Evolutionary conservation across 1,140 invertebrate species (phyloP), one percentile per base, ranked within the genome.

Genomic region (Pseudomyrmex gracilis): DNA sequence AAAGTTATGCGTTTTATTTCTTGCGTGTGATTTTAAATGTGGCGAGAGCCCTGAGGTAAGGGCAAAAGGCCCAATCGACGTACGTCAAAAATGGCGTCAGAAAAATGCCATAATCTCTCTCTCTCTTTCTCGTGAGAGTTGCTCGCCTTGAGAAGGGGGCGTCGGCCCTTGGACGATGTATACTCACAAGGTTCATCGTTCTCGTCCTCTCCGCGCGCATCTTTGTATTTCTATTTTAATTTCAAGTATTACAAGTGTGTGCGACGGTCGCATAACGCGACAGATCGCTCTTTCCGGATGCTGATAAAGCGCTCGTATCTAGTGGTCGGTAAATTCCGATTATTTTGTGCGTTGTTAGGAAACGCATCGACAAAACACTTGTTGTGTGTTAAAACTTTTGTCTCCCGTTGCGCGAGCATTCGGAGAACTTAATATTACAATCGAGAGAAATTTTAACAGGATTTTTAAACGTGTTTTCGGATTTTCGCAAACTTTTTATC

Each of bases 101-200:
- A 92, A 93, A 93, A 92, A 90, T 92, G 83, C 85, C 84, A 86
- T 89, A 90, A 92, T 92, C 87, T 34, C 34, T 34, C 34, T 34
- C 34, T 34, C 34, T 34, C 34, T 91, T 87, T 91, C 84, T 89
- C 73, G 70, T 55, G 84, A 88, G 87, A 93, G 92, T 91, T 82
- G 92, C 84, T 93, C 87, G 87, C 92, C 93, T 93, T 93, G 92
- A 91, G 89, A 89, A 88, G 90, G 88, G 91, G 89, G 84, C 92
- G 85, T 92, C 88, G 91, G 90, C 92, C 91, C 90, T 92, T 90
- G 57, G 57, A 73, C 68, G 83, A 84, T 90, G 85, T 87, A 91
- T 89, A 89, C 85, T 88, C 24, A 77, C 83, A 87, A 85, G 49
- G 89, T 90, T 89, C 85, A 90, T 86, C 87, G 85, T 87, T 88